A percentile compares a stretch with the other conserved stretches of the same genome.
Evolutionary conservation across 2,797 vertebrate genomes (phyloP).

Genomic region (Poeciliopsis paucimaculata): DNA sequence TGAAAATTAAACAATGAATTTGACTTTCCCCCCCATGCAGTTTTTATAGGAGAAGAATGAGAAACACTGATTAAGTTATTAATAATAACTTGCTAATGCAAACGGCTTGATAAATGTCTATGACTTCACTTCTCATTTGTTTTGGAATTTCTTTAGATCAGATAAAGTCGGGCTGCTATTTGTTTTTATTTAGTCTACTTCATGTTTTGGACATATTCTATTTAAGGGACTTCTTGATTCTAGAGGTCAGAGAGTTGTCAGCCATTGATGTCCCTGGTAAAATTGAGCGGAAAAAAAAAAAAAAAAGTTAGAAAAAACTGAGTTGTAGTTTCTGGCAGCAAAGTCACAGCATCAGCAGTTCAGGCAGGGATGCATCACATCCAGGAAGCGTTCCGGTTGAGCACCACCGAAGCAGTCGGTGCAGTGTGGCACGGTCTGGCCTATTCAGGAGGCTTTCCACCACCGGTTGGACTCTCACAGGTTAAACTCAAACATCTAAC

Average conservation of each 20-base stretch:
- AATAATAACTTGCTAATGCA: background rate
- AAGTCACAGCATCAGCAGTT: background rate
- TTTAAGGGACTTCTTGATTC: background rate
- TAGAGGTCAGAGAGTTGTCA: background rate
- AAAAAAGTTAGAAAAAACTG: background rate
- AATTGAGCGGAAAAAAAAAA: background rate
- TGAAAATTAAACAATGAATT: background rate
- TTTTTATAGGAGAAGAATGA: background rate
- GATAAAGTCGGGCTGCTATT: background rate
- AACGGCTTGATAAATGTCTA: background rate
- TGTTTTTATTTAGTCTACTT: background rate
- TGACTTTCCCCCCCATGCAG: background rate
- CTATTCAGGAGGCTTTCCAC: background rate
- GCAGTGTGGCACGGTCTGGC: background rate
- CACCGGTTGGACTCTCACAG: background rate
- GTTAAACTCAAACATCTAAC: background rate
- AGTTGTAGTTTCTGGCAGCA: background rate
- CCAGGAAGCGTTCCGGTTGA: background rate
- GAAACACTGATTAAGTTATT: background rate
- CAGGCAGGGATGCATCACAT: background rate
- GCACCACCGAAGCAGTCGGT: background rate
- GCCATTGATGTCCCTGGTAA: background rate
- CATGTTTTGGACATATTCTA: background rate
- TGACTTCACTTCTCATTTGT: background rate
- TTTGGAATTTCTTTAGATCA: background rate